Conservation (phyloP, 1,140 invertebrate species). For the Paraescarpia echinospica region DNA sequence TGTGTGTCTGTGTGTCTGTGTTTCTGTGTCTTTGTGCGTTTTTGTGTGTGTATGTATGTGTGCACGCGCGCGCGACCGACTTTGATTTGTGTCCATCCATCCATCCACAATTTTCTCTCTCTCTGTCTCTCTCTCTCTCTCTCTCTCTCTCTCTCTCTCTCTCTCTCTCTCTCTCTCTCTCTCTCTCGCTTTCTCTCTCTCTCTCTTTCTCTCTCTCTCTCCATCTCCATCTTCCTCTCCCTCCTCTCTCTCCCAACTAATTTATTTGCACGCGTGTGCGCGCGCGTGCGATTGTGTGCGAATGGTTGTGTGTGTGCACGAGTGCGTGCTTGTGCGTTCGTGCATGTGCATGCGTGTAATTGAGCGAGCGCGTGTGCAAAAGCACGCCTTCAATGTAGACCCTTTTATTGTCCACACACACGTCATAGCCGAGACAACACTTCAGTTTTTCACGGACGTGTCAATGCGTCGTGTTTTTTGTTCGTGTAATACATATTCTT, state of each 20-base stretch:
- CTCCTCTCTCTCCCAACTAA: too few relatives aligned
- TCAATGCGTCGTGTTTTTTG: not conserved
- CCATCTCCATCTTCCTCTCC: too few relatives aligned
- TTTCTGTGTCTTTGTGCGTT: not conserved
- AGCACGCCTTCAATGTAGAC: not conserved
- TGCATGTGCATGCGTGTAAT: not conserved
- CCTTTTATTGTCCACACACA: not conserved
- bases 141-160: too few relatives aligned
- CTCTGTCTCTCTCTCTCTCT: too few relatives aligned
- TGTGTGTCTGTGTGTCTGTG: not conserved
- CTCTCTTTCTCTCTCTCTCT: too few relatives aligned
- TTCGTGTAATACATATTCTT: not conserved
- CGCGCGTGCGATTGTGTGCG: too few relatives aligned
- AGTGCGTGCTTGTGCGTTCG: not conserved
- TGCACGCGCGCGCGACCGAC: not conserved
- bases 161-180: too few relatives aligned
- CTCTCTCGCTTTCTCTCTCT: too few relatives aligned
- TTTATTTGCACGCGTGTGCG: too few relatives aligned
- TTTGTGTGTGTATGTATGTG: not conserved
- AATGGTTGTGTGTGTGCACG: not conserved
- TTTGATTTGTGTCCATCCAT: not conserved
- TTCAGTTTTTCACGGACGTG: not conserved
- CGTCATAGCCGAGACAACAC: not conserved
- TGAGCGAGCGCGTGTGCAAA: not conserved
- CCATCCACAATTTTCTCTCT: too few relatives aligned